Conservation (phyloP, 2,888 invertebrate genomes). For the Trissoscelio sp. region DNA sequence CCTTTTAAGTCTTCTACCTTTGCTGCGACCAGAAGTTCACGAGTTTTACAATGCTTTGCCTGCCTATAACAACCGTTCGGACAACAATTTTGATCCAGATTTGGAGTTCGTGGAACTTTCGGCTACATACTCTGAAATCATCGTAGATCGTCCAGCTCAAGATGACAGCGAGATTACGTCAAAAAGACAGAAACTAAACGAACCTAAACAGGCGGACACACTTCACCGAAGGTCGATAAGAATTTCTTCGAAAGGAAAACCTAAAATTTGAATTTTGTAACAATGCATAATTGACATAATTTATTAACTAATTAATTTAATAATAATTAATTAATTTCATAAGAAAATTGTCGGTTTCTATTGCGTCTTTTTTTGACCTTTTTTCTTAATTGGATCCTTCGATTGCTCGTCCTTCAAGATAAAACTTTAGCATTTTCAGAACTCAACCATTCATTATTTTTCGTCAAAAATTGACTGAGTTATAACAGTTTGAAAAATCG, state of each 20-base stretch:
- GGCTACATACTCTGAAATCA: constrained; percentile 18
- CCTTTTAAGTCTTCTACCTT: constrained; percentile 25
- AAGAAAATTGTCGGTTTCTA: constrained; percentile 17
- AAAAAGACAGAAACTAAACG: constrained; percentile 25
- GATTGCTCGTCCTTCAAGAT: no score
- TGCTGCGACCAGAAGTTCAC: constrained; percentile 31
- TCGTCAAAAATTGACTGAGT: no score
- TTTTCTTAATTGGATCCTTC: constrained; percentile 21
- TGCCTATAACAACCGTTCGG: constrained; percentile 19
- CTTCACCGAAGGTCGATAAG: constrained; percentile 25
- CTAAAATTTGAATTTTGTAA: constrained; percentile 17
- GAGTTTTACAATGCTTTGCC: constrained; percentile 29
- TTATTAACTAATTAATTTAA: constrained; percentile 8
- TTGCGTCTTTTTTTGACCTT: constrained; percentile 31
- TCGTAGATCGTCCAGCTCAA: constrained; percentile 23
- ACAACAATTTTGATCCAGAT: constrained; percentile 27
- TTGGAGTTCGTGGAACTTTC: constrained; percentile 30
- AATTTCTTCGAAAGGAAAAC: constrained; percentile 21
- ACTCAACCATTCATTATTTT: no score
- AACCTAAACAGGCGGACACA: constrained; percentile 15
- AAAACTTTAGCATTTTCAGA: no score
- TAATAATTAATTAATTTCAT: constrained; percentile 17
- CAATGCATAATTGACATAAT: constrained; percentile 11
- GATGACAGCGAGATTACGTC: constrained; percentile 24
- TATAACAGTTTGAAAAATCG: no score